phyloP scores from a whole-genome alignment of 2,888 invertebrate species.

The Mactromeris polynyma region DNA sequence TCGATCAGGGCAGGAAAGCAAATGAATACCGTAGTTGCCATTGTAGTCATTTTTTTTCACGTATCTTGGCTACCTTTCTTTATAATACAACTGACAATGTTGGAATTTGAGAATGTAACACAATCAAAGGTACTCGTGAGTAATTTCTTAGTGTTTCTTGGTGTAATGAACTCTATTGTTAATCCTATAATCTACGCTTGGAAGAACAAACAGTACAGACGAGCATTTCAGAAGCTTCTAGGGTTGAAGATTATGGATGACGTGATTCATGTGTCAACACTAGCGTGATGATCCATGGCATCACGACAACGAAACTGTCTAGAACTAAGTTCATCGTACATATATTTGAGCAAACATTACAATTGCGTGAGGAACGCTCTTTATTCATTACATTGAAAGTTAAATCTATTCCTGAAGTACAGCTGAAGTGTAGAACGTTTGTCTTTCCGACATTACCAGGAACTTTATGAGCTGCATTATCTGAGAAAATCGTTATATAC shows the following conservation, averaged over 20 bases:
- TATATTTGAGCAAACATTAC: too few species aligned
- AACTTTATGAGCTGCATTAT: too few species aligned
- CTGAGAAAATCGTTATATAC: too few species aligned
- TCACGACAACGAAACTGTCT: too few species aligned
- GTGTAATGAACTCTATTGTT: constrained; percentile 69
- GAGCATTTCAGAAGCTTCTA: constrained; percentile 69
- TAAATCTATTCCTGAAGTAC: too few species aligned
- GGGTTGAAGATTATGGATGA: constrained; percentile 8
- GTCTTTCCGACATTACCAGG: too few species aligned
- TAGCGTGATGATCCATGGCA: too few species aligned
- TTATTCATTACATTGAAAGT: too few species aligned
- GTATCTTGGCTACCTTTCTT: constrained; percentile 74
- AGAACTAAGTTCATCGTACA: too few species aligned
- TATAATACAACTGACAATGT: constrained; percentile 62
- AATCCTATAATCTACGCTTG: constrained; percentile 77
- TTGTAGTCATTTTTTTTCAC: constrained; percentile 70
- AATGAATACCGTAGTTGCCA: constrained; percentile 56
- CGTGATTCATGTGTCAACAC: not conserved
- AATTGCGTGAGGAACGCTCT: too few species aligned
- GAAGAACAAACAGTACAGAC: constrained; percentile 72
- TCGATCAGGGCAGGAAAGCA: constrained; percentile 49
- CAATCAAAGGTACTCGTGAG: constrained; percentile 42
- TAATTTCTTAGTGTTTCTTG: constrained; percentile 72
- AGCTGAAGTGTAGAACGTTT: too few species aligned
- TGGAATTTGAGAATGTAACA: constrained; percentile 39